phyloP scores from a whole-genome alignment of 2,888 invertebrate species.

The Caenorhabditis drosophilae region DNA sequence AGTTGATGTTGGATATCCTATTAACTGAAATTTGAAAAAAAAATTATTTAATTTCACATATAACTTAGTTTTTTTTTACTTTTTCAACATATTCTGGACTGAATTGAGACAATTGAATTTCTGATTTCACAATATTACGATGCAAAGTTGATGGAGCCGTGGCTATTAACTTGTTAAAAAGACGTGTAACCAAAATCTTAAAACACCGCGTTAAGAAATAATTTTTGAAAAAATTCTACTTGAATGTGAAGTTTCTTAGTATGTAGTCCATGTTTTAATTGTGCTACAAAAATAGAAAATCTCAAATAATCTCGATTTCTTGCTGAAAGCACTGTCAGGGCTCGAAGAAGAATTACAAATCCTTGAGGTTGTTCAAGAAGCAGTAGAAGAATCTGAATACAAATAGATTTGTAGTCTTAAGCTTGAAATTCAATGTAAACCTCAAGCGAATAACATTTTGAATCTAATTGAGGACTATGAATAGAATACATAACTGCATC shows the following conservation, averaged over 20 bases:
- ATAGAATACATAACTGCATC: constrained; percentile 63
- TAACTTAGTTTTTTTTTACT: constrained; percentile 22
- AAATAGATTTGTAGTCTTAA: constrained; percentile 7
- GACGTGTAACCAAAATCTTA: constrained; percentile 62
- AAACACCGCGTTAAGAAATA: background rate
- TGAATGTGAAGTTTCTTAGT: constrained; percentile 66
- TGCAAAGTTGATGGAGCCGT: constrained; percentile 57
- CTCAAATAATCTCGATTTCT: constrained; percentile 60
- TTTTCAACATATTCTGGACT: constrained; percentile 58
- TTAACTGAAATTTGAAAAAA: constrained; percentile 41
- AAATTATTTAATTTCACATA: no score
- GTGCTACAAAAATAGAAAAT: constrained; percentile 56
- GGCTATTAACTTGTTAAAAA: constrained; percentile 61
- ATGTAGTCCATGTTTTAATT: constrained; percentile 64
- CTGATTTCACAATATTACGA: constrained; percentile 54
- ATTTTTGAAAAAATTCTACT: no score
- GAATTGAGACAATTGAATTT: constrained; percentile 60
- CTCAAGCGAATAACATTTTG: constrained; percentile 67
- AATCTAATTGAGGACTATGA: constrained; percentile 66
- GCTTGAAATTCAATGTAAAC: constrained; percentile 26
- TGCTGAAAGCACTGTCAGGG: constrained; percentile 59
- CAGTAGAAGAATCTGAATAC: constrained; percentile 56
- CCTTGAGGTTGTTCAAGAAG: constrained; percentile 62
- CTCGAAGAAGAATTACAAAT: constrained; percentile 56
- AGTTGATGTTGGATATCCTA: constrained; percentile 43